Evolutionary conservation across 2,888 invertebrate genomes (phyloP).

Genomic region (Calameuta filiformis): DNA sequence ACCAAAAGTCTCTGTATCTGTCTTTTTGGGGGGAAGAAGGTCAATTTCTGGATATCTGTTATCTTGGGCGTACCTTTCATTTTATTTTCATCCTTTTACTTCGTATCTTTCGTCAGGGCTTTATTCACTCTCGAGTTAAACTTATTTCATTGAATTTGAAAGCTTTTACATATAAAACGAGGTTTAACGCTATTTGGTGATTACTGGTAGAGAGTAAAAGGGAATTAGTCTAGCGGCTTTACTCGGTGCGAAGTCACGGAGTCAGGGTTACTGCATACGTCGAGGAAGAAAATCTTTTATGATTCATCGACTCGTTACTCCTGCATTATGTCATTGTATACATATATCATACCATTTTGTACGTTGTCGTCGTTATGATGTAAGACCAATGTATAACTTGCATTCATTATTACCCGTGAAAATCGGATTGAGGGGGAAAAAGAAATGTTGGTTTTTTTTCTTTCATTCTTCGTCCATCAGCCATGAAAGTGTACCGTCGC

Average conservation of each 20-base stretch:
- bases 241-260: neutral
- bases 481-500: neutral
- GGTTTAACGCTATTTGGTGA: no score
- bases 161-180: neutral
- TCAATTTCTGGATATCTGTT: no score
- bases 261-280: neutral
- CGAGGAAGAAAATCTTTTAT: neutral
- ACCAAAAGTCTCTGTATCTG: no score
- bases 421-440: neutral
- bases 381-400: neutral
- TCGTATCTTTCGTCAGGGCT: neutral
- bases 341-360: neutral
- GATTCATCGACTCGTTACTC: neutral
- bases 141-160: neutral
- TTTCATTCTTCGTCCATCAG: neutral
- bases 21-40: no score
- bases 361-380: neutral
- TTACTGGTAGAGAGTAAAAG: neutral
- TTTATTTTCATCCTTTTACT: neutral
- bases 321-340: neutral
- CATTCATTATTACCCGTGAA: neutral
- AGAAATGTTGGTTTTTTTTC: neutral
- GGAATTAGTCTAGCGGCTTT: neutral
- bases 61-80: neutral
- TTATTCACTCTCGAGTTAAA: neutral